Conservation (phyloP, 2,797 vertebrate genomes). For the Zenarchopterus dispar region DNA sequence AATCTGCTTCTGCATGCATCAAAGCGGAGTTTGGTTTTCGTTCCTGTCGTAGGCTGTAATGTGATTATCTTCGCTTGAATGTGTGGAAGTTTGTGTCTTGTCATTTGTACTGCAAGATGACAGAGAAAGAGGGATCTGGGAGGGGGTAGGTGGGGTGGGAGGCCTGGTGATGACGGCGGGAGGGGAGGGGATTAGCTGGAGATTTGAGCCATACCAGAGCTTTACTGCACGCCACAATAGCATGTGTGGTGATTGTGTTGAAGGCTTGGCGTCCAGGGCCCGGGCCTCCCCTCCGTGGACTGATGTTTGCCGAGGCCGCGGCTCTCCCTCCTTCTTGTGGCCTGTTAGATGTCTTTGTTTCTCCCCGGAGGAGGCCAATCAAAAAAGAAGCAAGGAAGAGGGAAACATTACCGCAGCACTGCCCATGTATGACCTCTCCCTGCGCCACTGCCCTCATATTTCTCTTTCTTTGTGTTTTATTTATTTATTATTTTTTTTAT, state of each 20-base stretch:
- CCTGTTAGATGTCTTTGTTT: conserved; percentile 74
- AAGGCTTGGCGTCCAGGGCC: conserved; percentile 73
- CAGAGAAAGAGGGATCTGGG: conserved; percentile 63
- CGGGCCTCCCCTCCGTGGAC: conserved; percentile 62
- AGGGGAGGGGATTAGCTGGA: conserved; percentile 50
- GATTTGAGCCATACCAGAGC: conserved; percentile 69
- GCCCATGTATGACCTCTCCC: conserved; percentile 74
- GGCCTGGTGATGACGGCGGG: conserved; percentile 33
- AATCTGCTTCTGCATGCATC: conserved; percentile 58
- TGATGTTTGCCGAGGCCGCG: conserved; percentile 69
- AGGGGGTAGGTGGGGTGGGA: conserved; percentile 28
- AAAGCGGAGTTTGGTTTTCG: conserved; percentile 48
- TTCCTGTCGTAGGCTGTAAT: conserved; percentile 56
- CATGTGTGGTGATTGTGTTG: conserved; percentile 80
- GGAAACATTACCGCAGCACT: conserved; percentile 62
- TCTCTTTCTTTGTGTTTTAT: conserved; percentile 20
- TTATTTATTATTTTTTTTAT: conserved; percentile 41
- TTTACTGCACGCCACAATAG: conserved; percentile 79
- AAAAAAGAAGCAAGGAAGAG: conserved; percentile 58
- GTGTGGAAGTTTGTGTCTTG: conserved; percentile 72
- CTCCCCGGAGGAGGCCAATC: conserved; percentile 67
- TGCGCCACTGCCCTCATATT: conserved; percentile 57
- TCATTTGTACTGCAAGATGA: conserved; percentile 77
- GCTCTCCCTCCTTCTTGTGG: conserved; percentile 78
- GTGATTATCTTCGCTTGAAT: conserved; percentile 70